Conservation (phyloP, 2,888 invertebrate genomes). For the Pyralis farinalis region DNA sequence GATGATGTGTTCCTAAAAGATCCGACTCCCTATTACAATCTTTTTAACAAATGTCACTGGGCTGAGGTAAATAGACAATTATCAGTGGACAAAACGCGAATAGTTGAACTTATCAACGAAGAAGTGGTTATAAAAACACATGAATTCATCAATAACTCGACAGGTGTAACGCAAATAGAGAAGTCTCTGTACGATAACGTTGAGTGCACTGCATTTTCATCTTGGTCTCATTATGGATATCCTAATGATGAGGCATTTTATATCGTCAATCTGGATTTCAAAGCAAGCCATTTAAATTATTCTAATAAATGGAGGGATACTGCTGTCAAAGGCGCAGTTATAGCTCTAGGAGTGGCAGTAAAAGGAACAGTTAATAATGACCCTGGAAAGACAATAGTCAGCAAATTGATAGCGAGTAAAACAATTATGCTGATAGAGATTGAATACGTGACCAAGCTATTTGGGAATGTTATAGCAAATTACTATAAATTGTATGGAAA, state of each 20-base stretch:
- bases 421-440: slow-evolving; percentile 43
- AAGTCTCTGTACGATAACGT: slow-evolving; percentile 28
- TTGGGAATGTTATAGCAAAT: slow-evolving; percentile 46
- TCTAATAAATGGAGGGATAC: slow-evolving; percentile 45
- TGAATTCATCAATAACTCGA: slow-evolving; percentile 46
- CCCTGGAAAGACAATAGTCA: slow-evolving; percentile 36
- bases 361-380: slow-evolving; percentile 30
- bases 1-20: slow-evolving; percentile 50
- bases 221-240: slow-evolving; percentile 42
- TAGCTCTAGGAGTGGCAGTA: slow-evolving; percentile 33
- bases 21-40: slow-evolving; percentile 47
- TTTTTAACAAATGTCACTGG: slow-evolving; percentile 52
- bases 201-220: slow-evolving; percentile 37
- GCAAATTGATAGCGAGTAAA: slow-evolving; percentile 39
- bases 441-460: slow-evolving; percentile 36
- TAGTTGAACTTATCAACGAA: slow-evolving; percentile 41
- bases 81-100: slow-evolving; percentile 30
- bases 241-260: slow-evolving; percentile 38
- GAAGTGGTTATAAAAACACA: slow-evolving; percentile 33
- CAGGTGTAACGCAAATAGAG: slow-evolving; percentile 25
- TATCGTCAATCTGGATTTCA: slow-evolving; percentile 35
- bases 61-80: slow-evolving; percentile 38
- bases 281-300: slow-evolving; percentile 26
- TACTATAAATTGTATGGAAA: slow-evolving; percentile 49
- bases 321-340: slow-evolving; percentile 20